Evolutionary conservation across 1,140 invertebrate genomes (phyloP), one percentile per base, ranked within the genome.

Genomic region (Paraescarpia echinospica): DNA sequence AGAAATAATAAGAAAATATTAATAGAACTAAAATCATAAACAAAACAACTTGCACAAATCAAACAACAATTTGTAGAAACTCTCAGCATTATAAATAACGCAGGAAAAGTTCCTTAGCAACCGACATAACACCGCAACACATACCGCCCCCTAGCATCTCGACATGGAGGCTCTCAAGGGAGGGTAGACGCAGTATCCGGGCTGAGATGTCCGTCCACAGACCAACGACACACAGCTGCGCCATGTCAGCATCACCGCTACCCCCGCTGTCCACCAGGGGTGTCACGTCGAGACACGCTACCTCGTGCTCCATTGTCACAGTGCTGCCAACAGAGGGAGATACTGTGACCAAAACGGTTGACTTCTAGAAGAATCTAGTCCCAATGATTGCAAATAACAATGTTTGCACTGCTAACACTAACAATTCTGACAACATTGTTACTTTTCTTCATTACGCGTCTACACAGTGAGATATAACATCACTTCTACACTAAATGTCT

Each of bases 191-290:
- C 22, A 99, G 96, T 88, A 99, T 97, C 33, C 98, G 96, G 34
- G 98, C 98, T 0, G 98, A 99, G 94, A 99, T 99, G 94, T 99
- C 99, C 18, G 98, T 99, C 99, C 99, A 99, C 33, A 99, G 96
- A 0, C 99, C 99, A 77, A 99, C 98, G 33, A 98, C 98, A 77
- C 98, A 98, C 27, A 99, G 96, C 0, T 98, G 97, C 1, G 95
- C 95, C 59, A 31, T 77, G 59, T 77, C 59, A 77, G 2, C 59
- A 31, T 77, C 59, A 22, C 59, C 59, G 35, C 96, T 96, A 33
- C 97, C 97, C 92, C 95, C 93, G 48, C 94, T 94, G 34, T 95
- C 95, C 93, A 97, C 97, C 2, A 99, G 96, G 0, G 98, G 98
- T 9, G 98, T 98, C 33, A 99, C 97, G 96, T 99, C 99, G 35